Percentiles rank a stretch among this genome's conserved stretches.
Conservation (phyloP, 1,140 invertebrate species). For the Sitobion miscanthi region DNA sequence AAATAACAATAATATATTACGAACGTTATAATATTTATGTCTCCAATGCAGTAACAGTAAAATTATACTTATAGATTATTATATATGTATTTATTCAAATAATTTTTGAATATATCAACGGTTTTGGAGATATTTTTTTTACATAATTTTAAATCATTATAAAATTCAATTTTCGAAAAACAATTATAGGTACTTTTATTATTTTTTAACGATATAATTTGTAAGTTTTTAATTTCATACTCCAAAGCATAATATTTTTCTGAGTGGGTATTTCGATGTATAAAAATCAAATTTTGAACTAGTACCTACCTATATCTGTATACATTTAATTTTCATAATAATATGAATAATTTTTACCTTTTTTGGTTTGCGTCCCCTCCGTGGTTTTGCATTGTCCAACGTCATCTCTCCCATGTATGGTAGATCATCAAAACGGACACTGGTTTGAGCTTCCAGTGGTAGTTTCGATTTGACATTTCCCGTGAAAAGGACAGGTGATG, state of each 20-base stretch:
- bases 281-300: not conserved
- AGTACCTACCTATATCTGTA: not conserved
- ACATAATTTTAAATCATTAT: not conserved
- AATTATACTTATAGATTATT: not conserved
- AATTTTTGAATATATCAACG: not conserved
- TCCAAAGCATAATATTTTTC: not conserved
- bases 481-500: conserved; percentile 61
- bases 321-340: too few species aligned
- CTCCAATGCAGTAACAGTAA: not conserved
- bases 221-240: not conserved
- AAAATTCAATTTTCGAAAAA: not conserved
- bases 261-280: not conserved
- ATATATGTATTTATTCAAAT: not conserved
- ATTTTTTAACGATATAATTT: not conserved
- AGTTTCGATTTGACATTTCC: conserved; percentile 25
- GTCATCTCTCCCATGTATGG: conserved; percentile 92
- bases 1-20: conserved; percentile 1
- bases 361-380: conserved; percentile 84
- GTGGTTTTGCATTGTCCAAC: conserved; percentile 81
- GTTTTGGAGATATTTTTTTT: not conserved
- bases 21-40: too few species aligned
- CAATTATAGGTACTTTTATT: not conserved
- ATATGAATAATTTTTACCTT: conserved; percentile 64
- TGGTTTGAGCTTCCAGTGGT: conserved; percentile 41
- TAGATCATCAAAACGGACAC: conserved; percentile 79